A percentile compares a stretch with the other conserved stretches of the same genome.
phyloP scores from a whole-genome alignment of 2,113 vertebrate genomes.

The Mustelus asterias region DNA sequence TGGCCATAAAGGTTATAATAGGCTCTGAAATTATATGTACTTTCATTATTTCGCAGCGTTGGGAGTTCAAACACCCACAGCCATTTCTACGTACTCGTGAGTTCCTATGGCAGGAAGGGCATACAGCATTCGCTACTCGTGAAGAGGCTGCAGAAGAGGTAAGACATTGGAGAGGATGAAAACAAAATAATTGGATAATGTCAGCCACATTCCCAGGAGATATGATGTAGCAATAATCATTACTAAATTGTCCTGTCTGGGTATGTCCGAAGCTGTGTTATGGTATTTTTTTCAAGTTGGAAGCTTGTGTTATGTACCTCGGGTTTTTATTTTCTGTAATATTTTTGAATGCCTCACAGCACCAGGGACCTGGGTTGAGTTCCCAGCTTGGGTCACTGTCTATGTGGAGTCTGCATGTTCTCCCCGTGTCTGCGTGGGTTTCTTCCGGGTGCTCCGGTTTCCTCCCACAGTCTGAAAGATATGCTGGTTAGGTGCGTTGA shows the following conservation, averaged over 20 bases:
- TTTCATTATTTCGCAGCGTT: constrained; percentile 60
- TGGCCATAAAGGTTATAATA: not conserved
- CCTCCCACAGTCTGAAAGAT: no score
- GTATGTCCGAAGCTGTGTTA: not conserved
- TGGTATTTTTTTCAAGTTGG: not conserved
- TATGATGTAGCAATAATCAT: not conserved
- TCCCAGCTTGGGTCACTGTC: no score
- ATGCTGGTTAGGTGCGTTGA: no score
- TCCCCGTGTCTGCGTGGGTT: no score
- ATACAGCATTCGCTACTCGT: constrained; percentile 85
- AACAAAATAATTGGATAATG: not conserved
- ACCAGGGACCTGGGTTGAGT: no score
- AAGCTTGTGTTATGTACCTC: not conserved
- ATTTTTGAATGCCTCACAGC: not conserved
- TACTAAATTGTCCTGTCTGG: not conserved
- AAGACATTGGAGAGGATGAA: not conserved
- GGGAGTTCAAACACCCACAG: constrained; percentile 98
- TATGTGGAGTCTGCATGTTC: no score
- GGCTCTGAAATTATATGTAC: not conserved
- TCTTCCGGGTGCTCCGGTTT: no score
- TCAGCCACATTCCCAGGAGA: not conserved
- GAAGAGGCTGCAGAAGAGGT: constrained; percentile 93
- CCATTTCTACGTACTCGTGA: constrained; percentile 94
- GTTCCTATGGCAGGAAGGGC: constrained; percentile 97
- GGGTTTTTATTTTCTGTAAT: not conserved